Conservation (phyloP, 2,888 invertebrate species). For the Eupithecia abbreviata region DNA sequence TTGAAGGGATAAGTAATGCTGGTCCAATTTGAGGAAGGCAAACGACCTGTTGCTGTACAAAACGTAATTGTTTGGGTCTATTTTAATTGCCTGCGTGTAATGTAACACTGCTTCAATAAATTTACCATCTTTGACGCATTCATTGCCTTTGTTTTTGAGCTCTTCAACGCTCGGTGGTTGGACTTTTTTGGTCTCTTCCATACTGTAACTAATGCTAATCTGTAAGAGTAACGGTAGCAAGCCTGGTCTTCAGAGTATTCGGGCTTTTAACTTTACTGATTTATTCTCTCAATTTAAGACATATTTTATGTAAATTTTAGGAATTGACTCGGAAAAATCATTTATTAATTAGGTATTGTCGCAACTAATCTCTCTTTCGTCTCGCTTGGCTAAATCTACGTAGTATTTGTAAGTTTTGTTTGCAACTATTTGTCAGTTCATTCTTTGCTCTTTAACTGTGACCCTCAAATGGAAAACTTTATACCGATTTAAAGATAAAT, state of each 20-base stretch:
- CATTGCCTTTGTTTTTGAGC: constrained; percentile 89
- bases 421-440: not conserved
- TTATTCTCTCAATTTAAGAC: not conserved
- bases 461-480: no score
- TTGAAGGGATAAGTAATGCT: constrained; percentile 89
- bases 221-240: not conserved
- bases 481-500: no score
- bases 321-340: not conserved
- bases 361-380: not conserved
- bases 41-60: constrained; percentile 92
- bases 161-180: constrained; percentile 77
- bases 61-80: constrained; percentile 87
- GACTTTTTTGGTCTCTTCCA: constrained; percentile 72
- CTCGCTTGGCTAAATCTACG: not conserved
- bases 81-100: constrained; percentile 91
- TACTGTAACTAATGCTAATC: constrained; percentile 34
- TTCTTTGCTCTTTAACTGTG: not conserved
- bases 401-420: not conserved
- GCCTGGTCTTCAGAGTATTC: not conserved
- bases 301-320: not conserved
- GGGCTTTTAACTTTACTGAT: not conserved
- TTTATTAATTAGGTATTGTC: not conserved
- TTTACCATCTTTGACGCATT: constrained; percentile 88
- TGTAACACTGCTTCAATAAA: constrained; percentile 90
- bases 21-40: constrained; percentile 90